Percentiles rank a stretch among this genome's conserved stretches.
phyloP scores from a whole-genome alignment of 2,888 invertebrate genomes.

The Saturnia japonica region DNA sequence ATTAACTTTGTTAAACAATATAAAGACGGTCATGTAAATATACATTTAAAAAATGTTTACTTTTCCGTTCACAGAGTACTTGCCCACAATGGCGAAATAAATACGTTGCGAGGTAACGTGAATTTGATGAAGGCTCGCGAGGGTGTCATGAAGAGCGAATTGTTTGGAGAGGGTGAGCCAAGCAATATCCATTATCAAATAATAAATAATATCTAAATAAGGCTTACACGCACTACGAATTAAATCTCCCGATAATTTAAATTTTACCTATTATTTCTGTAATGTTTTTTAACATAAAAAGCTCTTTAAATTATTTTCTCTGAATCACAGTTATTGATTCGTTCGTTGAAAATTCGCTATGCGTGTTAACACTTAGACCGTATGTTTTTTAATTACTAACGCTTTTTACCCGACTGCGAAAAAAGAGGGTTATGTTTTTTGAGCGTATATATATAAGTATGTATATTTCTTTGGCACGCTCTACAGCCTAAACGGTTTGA shows the following conservation, averaged over 20 bases:
- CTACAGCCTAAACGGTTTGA: no score
- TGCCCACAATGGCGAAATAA: conserved; percentile 99
- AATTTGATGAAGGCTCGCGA: conserved; percentile 99
- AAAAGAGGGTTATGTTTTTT: no score
- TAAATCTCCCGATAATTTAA: neutral
- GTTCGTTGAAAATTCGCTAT: no score
- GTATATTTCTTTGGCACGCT: no score
- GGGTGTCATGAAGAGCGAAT: conserved; percentile 95
- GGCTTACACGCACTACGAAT: neutral
- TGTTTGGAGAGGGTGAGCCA: conserved; percentile 86
- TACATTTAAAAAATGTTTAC: neutral
- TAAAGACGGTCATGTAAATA: no score
- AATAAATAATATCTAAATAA: neutral
- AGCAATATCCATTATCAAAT: conserved; percentile 24
- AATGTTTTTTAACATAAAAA: no score
- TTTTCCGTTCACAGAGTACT: conserved; percentile 83
- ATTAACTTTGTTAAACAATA: neutral
- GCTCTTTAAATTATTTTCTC: no score
- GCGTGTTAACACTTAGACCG: no score
- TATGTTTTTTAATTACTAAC: no score
- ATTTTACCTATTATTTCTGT: neutral
- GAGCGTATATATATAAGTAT: no score
- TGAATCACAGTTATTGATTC: no score
- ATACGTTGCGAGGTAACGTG: conserved; percentile 98
- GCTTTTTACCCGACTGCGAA: no score